Base-by-base conservation (phyloP, 2,113 vertebrate species). In the Onychostoma macrolepis region DNA sequence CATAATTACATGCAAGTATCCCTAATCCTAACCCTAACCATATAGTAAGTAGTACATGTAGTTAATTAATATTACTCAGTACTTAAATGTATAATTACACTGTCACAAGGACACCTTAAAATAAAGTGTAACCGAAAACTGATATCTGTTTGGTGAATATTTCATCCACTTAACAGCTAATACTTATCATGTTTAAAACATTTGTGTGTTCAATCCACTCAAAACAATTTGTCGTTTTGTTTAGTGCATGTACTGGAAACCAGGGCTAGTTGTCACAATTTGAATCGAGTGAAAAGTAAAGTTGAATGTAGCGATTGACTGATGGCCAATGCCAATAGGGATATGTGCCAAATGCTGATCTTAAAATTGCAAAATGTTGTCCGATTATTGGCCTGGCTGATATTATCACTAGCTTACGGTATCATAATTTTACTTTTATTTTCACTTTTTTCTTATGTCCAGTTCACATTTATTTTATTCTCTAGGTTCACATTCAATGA, bases 401-500 rank as follows among this genome's bases (percentile, higher is more conserved):
- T n/a, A 26, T 11, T 26, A 61, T 28, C 10, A 26, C 10, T 61
- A 61, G 11, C 10, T 12, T 28, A 28, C 0, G 4, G 11, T 63
- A 63, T 63, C 11, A 10, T 28, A 63, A 63, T 30, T 17, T 2
- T 11, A 11, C 0, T 72, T 33, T 28, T 17, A 41, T 36, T 26
- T 9, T n/a, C 10, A 7, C 28, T 10, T 72, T 30, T 13, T 67
- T 77, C 28, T 45, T 53, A 36, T 33, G 63, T 43, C 24, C 9
- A 15, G 13, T 50, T 45, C 6, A 11, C 6, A 11, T 71, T 33
- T 43, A 3, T 82, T 30, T 84, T n/a, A 2, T 10, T 26, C n/a
- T 74, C 0, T 71, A 96, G 95, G 95, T 95, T 96, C 86, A 92
- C 93, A 80, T 96, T 94, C 87, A 87, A 72, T 4, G 53, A 91